phyloP scores from a whole-genome alignment of 2,888 invertebrate genomes.

The Cheilosia vulpina region DNA sequence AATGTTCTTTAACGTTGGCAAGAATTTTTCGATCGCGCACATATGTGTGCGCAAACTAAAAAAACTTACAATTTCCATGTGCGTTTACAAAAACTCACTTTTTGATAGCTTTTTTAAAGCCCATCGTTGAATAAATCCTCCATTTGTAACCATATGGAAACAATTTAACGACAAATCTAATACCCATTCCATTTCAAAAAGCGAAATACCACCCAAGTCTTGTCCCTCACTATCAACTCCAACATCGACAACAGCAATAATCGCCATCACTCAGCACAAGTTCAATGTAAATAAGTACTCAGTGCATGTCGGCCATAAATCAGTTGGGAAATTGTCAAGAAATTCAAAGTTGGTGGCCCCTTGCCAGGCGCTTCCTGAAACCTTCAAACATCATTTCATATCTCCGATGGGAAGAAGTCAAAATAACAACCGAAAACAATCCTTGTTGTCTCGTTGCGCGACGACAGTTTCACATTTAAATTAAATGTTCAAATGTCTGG shows the following conservation, averaged over 20 bases:
- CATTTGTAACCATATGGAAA: too few relatives aligned
- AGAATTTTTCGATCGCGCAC: too few relatives aligned
- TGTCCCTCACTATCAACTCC: slow-evolving; percentile 20
- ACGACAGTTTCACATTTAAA: slow-evolving; percentile 67
- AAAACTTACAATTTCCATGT: too few relatives aligned
- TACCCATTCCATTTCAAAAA: background rate
- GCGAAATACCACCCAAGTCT: slow-evolving; percentile 49
- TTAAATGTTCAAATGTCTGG: slow-evolving; percentile 50
- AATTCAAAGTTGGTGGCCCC: slow-evolving; percentile 54
- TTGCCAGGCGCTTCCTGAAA: slow-evolving; percentile 29
- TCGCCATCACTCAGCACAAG: slow-evolving; percentile 33
- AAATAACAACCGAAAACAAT: slow-evolving; percentile 32
- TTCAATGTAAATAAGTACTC: slow-evolving; percentile 50
- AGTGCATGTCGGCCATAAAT: slow-evolving; percentile 49
- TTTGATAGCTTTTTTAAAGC: too few relatives aligned
- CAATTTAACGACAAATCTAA: background rate
- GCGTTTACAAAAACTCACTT: too few relatives aligned
- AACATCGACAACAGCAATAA: slow-evolving; percentile 7
- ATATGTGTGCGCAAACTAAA: too few relatives aligned
- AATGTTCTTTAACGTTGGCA: too few relatives aligned
- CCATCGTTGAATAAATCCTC: too few relatives aligned
- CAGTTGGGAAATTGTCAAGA: slow-evolving; percentile 19
- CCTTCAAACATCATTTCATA: slow-evolving; percentile 55
- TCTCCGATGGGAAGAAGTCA: slow-evolving; percentile 51
- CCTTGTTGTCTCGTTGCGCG: slow-evolving; percentile 33